phyloP scores from a whole-genome alignment of 2,888 invertebrate genomes.

The Cheilosia grossa region DNA sequence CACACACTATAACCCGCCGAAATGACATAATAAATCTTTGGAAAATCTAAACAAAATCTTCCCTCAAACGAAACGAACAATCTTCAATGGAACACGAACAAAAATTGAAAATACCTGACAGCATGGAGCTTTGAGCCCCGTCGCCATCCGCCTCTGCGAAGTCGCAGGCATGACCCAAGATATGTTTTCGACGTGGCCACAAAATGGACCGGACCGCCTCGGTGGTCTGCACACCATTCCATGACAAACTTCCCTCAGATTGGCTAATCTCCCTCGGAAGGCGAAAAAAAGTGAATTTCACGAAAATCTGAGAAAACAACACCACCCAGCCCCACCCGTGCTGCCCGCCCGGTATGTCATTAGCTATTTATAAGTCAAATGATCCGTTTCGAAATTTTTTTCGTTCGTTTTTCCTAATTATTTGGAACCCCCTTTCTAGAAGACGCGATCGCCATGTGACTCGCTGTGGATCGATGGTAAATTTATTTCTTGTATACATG shows the following conservation, averaged over 20 bases:
- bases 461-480: slow-evolving; percentile 69
- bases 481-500: slow-evolving; percentile 63
- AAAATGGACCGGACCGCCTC: slow-evolving; percentile 19
- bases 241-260: slow-evolving; percentile 68
- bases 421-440: slow-evolving; percentile 10
- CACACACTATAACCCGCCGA: slow-evolving; percentile 72
- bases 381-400: slow-evolving; percentile 41
- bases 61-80: slow-evolving; percentile 42
- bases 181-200: slow-evolving; percentile 10
- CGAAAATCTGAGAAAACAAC: slow-evolving; percentile 60
- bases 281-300: slow-evolving; percentile 10
- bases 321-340: slow-evolving; percentile 41
- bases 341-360: slow-evolving; percentile 71
- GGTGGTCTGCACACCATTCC: slow-evolving; percentile 38
- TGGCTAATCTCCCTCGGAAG: slow-evolving; percentile 46
- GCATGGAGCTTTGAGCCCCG: slow-evolving; percentile 36
- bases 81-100: slow-evolving; percentile 46
- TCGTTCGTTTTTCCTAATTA: neutral
- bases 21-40: slow-evolving; percentile 74
- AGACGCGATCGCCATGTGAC: slow-evolving; percentile 58
- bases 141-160: neutral
- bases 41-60: slow-evolving; percentile 70
- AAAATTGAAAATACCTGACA: slow-evolving; percentile 63
- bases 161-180: neutral
- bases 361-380: slow-evolving; percentile 72